Conservation (phyloP, 2,113 vertebrate genomes). For the Porphyrio hochstetteri region DNA sequence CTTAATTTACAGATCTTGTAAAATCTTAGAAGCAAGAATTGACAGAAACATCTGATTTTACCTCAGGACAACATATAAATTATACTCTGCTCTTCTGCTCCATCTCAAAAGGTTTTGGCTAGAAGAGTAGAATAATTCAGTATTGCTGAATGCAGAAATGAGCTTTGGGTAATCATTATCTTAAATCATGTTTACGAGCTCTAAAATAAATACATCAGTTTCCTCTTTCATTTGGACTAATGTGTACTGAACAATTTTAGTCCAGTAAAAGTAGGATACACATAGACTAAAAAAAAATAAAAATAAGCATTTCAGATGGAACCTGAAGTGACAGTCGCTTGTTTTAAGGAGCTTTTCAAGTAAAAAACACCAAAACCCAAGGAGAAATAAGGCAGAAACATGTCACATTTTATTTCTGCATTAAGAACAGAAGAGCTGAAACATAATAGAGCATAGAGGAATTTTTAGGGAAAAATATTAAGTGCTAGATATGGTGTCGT, state of each 20-base stretch:
- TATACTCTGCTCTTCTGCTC: constrained; percentile 35
- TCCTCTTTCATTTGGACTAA: constrained; percentile 6
- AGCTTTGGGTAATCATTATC: constrained; percentile 1
- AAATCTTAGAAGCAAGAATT: constrained; percentile 67
- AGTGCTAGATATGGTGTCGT: background rate
- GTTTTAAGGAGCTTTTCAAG: background rate
- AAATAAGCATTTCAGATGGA: background rate
- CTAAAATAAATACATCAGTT: background rate
- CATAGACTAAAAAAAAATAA: background rate
- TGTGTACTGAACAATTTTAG: constrained; percentile 29
- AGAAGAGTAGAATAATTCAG: constrained; percentile 52
- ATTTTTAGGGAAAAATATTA: background rate
- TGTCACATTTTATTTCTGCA: background rate
- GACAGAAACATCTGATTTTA: constrained; percentile 71
- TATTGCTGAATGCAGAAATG: background rate
- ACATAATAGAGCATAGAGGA: background rate
- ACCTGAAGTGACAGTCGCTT: background rate
- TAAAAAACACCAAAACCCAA: background rate
- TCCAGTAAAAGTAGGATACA: background rate
- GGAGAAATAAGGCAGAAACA: background rate
- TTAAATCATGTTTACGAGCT: background rate
- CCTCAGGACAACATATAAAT: constrained; percentile 65
- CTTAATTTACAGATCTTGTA: constrained; percentile 73
- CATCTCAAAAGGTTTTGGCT: constrained; percentile 16
- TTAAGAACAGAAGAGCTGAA: background rate